Evolutionary conservation across 2,888 invertebrate species (phyloP).

Genomic region (Drosophila hawaiiensis): DNA sequence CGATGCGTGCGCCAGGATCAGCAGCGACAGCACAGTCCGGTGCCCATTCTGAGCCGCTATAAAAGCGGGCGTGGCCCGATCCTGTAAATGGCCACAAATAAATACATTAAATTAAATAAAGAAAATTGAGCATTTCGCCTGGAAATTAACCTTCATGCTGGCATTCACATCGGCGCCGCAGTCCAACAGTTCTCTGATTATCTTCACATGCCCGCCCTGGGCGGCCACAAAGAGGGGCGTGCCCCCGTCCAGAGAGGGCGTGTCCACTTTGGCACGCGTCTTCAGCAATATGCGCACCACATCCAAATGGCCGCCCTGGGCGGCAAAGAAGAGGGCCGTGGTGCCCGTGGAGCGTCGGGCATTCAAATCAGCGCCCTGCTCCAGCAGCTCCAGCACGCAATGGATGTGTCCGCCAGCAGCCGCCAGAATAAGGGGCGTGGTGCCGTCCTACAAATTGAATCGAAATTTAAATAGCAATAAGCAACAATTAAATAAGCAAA

Average conservation of each 20-base stretch:
- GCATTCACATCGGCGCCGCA: constrained; percentile 93
- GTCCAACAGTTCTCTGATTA: constrained; percentile 93
- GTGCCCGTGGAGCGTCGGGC: constrained; percentile 96
- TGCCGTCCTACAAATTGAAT: constrained; percentile 91
- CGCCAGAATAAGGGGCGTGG: constrained; percentile 96
- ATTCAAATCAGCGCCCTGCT: constrained; percentile 96
- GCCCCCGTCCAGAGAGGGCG: constrained; percentile 95
- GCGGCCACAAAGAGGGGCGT: constrained; percentile 96
- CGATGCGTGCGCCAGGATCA: constrained; percentile 90
- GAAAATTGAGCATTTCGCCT: too few species aligned
- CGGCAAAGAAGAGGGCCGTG: constrained; percentile 96
- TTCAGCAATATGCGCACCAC: constrained; percentile 92
- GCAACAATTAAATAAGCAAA: too few species aligned
- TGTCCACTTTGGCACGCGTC: constrained; percentile 91
- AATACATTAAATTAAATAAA: background rate
- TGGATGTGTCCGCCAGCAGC: constrained; percentile 96
- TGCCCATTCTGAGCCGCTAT: constrained; percentile 98
- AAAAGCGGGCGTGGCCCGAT: constrained; percentile 95
- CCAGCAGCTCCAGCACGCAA: constrained; percentile 93
- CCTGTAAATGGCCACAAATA: constrained; percentile 86
- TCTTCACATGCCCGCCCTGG: constrained; percentile 95
- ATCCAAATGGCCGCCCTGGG: constrained; percentile 95
- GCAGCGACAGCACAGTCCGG: constrained; percentile 90
- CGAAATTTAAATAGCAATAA: too few species aligned
- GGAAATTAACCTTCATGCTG: constrained; percentile 90